Evolutionary conservation across 2,797 vertebrate species (phyloP), one percentile per base, ranked within the genome.

Genomic region (Microctenopoma steveboyesi): DNA sequence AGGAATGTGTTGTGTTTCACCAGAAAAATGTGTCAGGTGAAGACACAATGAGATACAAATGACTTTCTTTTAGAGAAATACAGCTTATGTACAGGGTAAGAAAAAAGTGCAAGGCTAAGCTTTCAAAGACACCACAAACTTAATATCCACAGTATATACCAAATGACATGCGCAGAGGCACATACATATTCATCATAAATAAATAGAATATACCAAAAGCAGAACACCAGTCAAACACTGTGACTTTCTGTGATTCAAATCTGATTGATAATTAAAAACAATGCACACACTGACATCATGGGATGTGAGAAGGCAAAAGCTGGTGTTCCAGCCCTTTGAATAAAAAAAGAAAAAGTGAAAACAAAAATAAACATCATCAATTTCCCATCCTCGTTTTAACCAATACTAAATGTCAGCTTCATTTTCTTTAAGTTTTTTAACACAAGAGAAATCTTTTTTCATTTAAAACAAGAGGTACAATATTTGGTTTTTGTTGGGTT

Each of bases 261-360:
- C 72, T 67, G 78, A 72, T 82, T 79, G 45, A 79, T 71, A 58
- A 70, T 61, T 60, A 76, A 79, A 40, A 80, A 88, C 79, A 78
- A 81, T 75, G 80, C 79, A 79, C 85, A 72, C 84, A 76, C 77
- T 83, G 85, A 89, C 86, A 91, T 92, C 89, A 86, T 82, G 75
- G 87, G 88, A 76, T 78, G 83, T 81, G 79, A 85, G 83, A 92
- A 92, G 90, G 88, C 88, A 88, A 91, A 91, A 84, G 84, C 89
- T 89, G 87, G 86, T 79, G 84, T 79, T 86, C 69, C 82, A 93
- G 89, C 89, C 90, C 89, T 91, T 92, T 76, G 79, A 87, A 69
- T 89, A 85, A 77, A 88, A 90, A 79, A 68, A 68, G 86, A 73
- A 67, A 84, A 82, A 45, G 66, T 86, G 71, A 83, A 71, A 60